Evolutionary conservation across 2,888 invertebrate genomes (phyloP), one percentile per base, ranked within the genome.

Genomic region (Chalcis sispes): DNA sequence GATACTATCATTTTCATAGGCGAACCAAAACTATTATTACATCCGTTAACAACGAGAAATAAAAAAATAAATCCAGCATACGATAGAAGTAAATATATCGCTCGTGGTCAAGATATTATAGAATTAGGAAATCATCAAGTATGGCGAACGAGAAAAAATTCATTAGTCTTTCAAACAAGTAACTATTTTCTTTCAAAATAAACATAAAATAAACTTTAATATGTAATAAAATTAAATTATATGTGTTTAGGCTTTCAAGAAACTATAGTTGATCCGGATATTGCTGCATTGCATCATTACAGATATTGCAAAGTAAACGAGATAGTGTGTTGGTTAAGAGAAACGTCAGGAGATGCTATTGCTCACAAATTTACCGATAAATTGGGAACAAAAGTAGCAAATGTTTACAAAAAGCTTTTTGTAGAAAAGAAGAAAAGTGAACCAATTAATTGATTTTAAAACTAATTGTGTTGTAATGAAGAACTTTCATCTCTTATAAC

Each of bases 11-110:
- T 48, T 75, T 56, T 32, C 2, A n/a, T 40, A 82, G 82, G 72
- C 40, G 27, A 74, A 25, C 81, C 82, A 25, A 80, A 76, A 59
- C 82, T 90, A 8, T 88, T 88, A 64, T 86, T 89, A 0, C 90
- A 90, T 77, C 83, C 87, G 0, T 89, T 81, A 36, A 86, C 89
- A 15, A 82, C 83, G 5, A 83, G 89, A n/a, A 89, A 87, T 4
- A 50, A 82, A 29, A 82, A 86, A 58, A 81, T 87, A 15, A 73
- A 88, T 82, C 85, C 85, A 10, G 46, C 71, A 0, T 46, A 77
- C 25, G 80, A 81, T 56, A 79, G 88, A 8, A 89, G 89, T 64
- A 89, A 89, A 79, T 88, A 84, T 67, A 85, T 89, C 8, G 84
- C 85, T 23, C 77, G 82, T 36, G 84, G 88, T 1, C 80, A 84